Evolutionary conservation across 2,888 invertebrate species (phyloP).

Genomic region (Vandiemenella viatica): DNA sequence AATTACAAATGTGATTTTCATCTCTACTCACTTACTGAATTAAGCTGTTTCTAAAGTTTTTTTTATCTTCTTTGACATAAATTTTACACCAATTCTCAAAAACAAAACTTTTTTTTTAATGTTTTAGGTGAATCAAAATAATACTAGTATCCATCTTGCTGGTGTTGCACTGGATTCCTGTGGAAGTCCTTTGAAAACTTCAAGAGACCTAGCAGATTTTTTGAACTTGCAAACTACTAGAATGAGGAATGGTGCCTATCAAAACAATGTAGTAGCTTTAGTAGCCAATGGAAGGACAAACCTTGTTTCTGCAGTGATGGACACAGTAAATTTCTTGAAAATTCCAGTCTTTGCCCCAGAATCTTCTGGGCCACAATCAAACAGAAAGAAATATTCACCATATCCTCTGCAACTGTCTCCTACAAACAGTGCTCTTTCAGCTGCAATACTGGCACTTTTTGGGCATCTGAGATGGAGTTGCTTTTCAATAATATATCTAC

Average conservation of each 20-base stretch:
- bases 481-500: conserved; percentile 12
- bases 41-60: too few species aligned
- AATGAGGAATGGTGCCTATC: not conserved
- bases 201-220: conserved; percentile 16
- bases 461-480: conserved; percentile 10
- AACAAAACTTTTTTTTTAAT: too few species aligned
- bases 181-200: conserved; percentile 19
- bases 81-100: too few species aligned
- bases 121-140: conserved; percentile 12
- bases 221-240: conserved; percentile 6
- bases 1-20: too few species aligned
- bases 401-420: conserved; percentile 17
- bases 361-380: conserved; percentile 13
- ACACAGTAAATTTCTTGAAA: conserved; percentile 13
- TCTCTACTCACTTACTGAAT: too few species aligned
- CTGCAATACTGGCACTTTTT: conserved; percentile 8
- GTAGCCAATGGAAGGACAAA: conserved; percentile 14
- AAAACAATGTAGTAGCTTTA: conserved; percentile 10
- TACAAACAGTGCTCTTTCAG: conserved; percentile 8
- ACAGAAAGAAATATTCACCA: conserved; percentile 13
- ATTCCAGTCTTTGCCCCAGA: conserved; percentile 15
- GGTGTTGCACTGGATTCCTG: conserved; percentile 22
- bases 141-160: conserved; percentile 19
- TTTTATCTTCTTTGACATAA: too few species aligned
- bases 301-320: conserved; percentile 11